phyloP scores from a whole-genome alignment of 2,113 vertebrate species.

The Pterocles orientalis region DNA sequence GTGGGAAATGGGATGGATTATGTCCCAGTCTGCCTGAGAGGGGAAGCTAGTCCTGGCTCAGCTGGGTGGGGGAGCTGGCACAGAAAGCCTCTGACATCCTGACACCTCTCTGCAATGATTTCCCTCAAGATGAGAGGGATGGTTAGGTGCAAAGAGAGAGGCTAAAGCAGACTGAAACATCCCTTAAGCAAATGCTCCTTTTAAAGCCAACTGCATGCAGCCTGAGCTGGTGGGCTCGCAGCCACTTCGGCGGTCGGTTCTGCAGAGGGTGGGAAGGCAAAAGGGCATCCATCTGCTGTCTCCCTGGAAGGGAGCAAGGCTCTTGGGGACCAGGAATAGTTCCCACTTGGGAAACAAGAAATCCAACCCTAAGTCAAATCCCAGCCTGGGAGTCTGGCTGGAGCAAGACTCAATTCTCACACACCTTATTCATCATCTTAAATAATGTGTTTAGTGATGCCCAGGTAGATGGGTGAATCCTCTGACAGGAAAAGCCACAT shows the following conservation, averaged over 20 bases:
- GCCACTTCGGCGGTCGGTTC: background rate
- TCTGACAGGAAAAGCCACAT: background rate
- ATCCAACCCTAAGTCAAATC: background rate
- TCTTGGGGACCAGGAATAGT: background rate
- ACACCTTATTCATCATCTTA: background rate
- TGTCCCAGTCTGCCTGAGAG: background rate
- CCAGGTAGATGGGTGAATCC: background rate
- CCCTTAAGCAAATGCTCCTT: background rate
- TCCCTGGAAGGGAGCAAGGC: background rate
- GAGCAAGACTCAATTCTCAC: background rate
- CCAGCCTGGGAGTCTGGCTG: background rate
- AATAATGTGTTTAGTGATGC: background rate
- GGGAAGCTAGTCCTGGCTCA: background rate
- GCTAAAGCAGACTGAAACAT: background rate
- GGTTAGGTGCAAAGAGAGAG: background rate
- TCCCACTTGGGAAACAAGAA: background rate
- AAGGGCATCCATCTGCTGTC: background rate
- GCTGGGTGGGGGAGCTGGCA: background rate
- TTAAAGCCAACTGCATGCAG: background rate
- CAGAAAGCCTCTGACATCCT: background rate
- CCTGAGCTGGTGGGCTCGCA: background rate
- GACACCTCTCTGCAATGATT: background rate
- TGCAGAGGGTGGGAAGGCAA: background rate
- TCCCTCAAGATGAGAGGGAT: background rate
- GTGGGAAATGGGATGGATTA: constrained; percentile 31